Base-by-base conservation (phyloP, 2,797 vertebrate genomes). In the Myoxocephalus aenaeus region DNA sequence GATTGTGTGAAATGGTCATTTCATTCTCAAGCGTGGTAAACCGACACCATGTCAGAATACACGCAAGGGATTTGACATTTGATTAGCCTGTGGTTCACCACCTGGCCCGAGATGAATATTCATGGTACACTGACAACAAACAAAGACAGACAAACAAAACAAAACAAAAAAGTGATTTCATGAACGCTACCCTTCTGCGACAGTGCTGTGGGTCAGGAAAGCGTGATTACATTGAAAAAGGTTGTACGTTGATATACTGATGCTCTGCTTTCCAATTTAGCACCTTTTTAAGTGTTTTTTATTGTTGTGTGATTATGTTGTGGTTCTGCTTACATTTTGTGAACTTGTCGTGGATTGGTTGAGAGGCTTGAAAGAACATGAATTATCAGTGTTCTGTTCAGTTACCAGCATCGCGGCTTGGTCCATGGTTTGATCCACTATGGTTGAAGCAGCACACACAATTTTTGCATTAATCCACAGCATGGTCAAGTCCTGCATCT, bases 1-100 rank as follows among this genome's bases (percentile, higher is more conserved):
- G 65, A 76, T 72, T 46, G 78, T 68, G 65, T 77, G 65, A 83
- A 89, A 81, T 80, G 80, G 63, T n/a, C n/a, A n/a, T n/a, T n/a
- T n/a, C n/a, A n/a, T n/a, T n/a, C n/a, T n/a, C n/a, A n/a, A n/a
- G n/a, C n/a, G n/a, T n/a, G n/a, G n/a, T n/a, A n/a, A n/a, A n/a
- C n/a, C n/a, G 7, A 65, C 50, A 42, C 44, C 22, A 46, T 74
- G 25, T 53, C 61, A 65, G 64, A 65, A 62, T 2, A 13, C 29
- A 54, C 66, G 1, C 44, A 6, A 36, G 29, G 73, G 74, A 71
- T 79, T 79, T 79, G 65, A 2, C 56, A 73, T 83, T 80, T 86
- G 72, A 88, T 67, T 86, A 80, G 65, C 65, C 70, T 48, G 69
- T 70, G 72, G 70, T 50, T 85, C 65, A 59, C 68, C 73, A 67